A percentile compares a stretch with the other conserved stretches of the same genome.
Conservation (phyloP, 2,797 vertebrate species). For the Xiphorhynchus erythropygius region DNA sequence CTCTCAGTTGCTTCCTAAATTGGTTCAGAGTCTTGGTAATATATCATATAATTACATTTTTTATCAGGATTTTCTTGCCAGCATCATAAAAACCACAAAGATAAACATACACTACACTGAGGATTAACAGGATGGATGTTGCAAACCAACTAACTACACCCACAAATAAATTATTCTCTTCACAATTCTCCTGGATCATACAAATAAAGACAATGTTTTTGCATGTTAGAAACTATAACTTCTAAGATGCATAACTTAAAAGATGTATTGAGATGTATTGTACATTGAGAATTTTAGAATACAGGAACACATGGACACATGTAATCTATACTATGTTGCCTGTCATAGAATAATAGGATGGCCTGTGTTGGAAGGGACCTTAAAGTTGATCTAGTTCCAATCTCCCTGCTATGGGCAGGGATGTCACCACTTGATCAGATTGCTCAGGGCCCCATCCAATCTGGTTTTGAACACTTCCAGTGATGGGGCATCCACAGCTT, state of each 20-base stretch:
- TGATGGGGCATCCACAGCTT: background rate
- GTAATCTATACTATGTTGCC: background rate
- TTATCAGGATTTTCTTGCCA: background rate
- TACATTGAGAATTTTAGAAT: background rate
- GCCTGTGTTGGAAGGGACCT: background rate
- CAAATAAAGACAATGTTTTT: background rate
- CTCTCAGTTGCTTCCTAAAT: background rate
- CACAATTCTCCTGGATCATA: background rate
- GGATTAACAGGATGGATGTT: background rate
- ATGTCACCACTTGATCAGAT: background rate
- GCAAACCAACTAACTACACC: background rate
- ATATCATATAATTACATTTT: background rate
- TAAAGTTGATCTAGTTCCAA: background rate
- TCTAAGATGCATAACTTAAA: background rate
- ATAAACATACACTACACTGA: background rate
- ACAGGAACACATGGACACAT: background rate
- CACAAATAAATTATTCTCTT: background rate
- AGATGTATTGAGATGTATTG: background rate
- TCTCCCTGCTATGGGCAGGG: fast-evolving
- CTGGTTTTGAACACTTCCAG: background rate
- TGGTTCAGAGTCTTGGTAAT: background rate
- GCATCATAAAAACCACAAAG: background rate
- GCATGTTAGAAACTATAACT: background rate
- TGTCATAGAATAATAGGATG: background rate
- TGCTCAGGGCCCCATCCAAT: background rate